phyloP scores from a whole-genome alignment of 2,888 invertebrate species.

The Caenorhabditis imperialis region DNA sequence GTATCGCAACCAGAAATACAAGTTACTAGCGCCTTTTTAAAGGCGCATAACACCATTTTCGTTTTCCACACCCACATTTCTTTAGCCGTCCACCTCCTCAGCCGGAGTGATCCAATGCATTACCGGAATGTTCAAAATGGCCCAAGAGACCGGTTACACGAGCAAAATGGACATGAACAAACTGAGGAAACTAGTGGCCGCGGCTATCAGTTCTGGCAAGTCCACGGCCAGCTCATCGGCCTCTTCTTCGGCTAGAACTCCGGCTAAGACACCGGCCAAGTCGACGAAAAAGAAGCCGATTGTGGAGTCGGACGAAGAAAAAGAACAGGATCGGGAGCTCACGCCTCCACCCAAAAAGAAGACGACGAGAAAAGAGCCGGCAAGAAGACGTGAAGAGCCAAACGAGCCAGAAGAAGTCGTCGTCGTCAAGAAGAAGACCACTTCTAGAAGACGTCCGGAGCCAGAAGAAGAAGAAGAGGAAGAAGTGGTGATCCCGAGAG shows the following conservation, averaged over 20 bases:
- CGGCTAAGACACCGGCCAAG: not conserved
- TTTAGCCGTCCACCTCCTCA: not conserved
- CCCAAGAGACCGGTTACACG: conserved; percentile 25
- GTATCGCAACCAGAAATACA: no score
- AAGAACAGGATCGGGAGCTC: no score
- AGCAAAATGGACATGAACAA: conserved; percentile 31
- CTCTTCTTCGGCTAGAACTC: not conserved
- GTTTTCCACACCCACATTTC: no score
- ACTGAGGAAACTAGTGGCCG: conserved; percentile 10
- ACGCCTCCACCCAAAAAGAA: no score
- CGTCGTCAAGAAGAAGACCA: conserved; percentile 11
- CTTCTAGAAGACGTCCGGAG: not conserved
- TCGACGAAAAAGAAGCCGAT: not conserved
- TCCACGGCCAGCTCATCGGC: no score
- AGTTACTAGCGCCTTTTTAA: no score
- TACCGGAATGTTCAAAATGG: conserved; percentile 19
- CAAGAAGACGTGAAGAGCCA: not conserved
- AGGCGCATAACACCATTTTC: no score
- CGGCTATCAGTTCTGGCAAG: no score
- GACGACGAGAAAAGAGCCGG: not conserved
- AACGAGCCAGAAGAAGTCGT: no score
- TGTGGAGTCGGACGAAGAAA: not conserved
- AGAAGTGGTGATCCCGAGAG: not conserved
- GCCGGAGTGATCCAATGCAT: conserved; percentile 5
- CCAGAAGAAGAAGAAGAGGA: conserved; percentile 17